Conservation (phyloP, 2,888 invertebrate species). For the Sinohyriopsis cumingii region DNA sequence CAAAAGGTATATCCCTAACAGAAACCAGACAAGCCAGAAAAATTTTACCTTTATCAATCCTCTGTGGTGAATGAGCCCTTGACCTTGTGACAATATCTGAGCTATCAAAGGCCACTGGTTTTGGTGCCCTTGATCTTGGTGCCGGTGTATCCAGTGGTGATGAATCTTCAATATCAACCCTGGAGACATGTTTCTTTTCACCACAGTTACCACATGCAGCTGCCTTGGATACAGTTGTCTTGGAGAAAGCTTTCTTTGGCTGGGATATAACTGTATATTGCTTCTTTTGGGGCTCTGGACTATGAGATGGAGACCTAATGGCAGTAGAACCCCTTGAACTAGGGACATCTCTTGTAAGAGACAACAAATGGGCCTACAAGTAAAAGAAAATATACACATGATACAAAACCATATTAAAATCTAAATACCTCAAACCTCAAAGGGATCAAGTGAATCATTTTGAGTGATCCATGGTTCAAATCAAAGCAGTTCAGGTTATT, state of each 20-base stretch:
- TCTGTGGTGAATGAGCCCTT: constrained; percentile 24
- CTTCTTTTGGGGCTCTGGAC: constrained; percentile 27
- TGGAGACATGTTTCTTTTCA: constrained; percentile 31
- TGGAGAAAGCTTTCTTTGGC: constrained; percentile 44
- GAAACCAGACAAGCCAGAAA: too few species aligned
- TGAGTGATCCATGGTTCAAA: too few species aligned
- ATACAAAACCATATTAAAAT: neutral
- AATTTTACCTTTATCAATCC: constrained; percentile 26
- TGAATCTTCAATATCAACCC: constrained; percentile 34
- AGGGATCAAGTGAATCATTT: too few species aligned
- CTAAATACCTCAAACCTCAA: too few species aligned
- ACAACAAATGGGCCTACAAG: constrained; percentile 52
- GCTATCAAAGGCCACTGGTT: constrained; percentile 49
- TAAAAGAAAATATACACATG: constrained; percentile 6
- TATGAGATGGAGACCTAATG: constrained; percentile 26
- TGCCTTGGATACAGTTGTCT: constrained; percentile 33
- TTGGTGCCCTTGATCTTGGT: constrained; percentile 59
- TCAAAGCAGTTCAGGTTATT: too few species aligned
- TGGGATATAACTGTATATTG: neutral
- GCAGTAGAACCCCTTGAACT: constrained; percentile 11
- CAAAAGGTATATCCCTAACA: too few species aligned
- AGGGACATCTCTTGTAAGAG: constrained; percentile 42
- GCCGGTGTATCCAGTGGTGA: constrained; percentile 64
- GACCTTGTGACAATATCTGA: constrained; percentile 36
- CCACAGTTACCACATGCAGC: constrained; percentile 24